phyloP scores from a whole-genome alignment of 2,888 invertebrate genomes.

The Andrena bicolor region DNA sequence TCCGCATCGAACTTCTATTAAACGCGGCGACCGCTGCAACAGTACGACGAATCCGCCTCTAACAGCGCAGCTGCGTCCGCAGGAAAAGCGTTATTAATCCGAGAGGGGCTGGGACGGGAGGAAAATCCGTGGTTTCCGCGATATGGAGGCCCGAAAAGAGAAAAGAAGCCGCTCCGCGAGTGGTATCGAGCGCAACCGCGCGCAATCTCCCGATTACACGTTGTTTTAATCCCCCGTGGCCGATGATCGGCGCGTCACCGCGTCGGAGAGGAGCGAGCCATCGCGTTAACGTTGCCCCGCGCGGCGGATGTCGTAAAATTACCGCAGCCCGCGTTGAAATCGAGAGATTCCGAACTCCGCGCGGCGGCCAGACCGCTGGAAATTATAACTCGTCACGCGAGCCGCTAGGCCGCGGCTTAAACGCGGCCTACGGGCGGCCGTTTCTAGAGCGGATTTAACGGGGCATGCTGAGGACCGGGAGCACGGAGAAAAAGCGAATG shows the following conservation, averaged over 20 bases:
- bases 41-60: conserved; percentile 4
- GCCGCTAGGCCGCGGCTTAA: conserved; percentile 41
- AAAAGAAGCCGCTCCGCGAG: neutral
- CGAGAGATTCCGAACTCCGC: conserved; percentile 13
- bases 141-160: neutral
- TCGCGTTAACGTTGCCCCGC: neutral
- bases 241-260: conserved; percentile 25
- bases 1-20: conserved; percentile 23
- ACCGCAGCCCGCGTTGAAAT: conserved; percentile 26
- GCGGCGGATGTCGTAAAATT: conserved; percentile 57
- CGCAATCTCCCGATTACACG: conserved; percentile 54
- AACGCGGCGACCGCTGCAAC: conserved; percentile 11
- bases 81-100: conserved; percentile 49
- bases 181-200: conserved; percentile 5
- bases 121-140: conserved; percentile 37
- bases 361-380: conserved; percentile 25
- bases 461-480: conserved; percentile 43
- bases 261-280: neutral
- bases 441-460: conserved; percentile 69
- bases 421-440: conserved; percentile 21
- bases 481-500: conserved; percentile 50
- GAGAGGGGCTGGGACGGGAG: neutral
- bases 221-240: conserved; percentile 40
- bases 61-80: conserved; percentile 16
- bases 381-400: conserved; percentile 62